A percentile compares a stretch with the other conserved stretches of the same genome.
These are phyloP conservation scores for Collichthys lucidus DNA, from an alignment of 2,113 vertebrate genomes.

Conservation along the genomic window DNA sequence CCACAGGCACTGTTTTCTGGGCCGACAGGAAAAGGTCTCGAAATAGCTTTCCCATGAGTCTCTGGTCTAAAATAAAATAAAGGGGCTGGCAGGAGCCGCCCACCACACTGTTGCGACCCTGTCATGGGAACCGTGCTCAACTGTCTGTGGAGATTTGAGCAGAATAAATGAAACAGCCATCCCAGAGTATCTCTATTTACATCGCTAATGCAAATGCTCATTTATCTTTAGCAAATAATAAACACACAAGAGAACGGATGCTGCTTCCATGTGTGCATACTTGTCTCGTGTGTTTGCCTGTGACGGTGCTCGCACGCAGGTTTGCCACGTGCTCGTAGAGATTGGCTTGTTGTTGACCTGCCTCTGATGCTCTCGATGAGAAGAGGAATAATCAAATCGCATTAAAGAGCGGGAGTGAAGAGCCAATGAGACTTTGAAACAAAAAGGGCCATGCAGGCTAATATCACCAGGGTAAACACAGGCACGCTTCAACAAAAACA, in stretches of 20 bases:
- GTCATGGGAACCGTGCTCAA: conserved; percentile 85
- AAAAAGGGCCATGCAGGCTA: conserved; percentile 60
- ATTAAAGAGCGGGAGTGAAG: conserved; percentile 53
- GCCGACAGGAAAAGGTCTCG: conserved; percentile 76
- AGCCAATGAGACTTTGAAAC: conserved; percentile 70
- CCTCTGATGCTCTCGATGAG: conserved; percentile 26
- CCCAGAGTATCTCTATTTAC: conserved; percentile 49
- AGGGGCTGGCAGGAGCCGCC: conserved; percentile 77
- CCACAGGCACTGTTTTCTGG: conserved; percentile 74
- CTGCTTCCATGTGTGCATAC: neutral
- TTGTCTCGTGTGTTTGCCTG: neutral
- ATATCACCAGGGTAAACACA: conserved; percentile 65
- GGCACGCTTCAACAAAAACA: conserved; percentile 72
- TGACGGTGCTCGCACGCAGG: conserved; percentile 1
- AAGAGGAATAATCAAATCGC: conserved; percentile 47
- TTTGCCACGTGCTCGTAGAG: conserved; percentile 8
- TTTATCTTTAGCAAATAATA: conserved; percentile 54
- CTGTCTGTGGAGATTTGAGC: conserved; percentile 74
- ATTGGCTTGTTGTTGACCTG: conserved; percentile 44
- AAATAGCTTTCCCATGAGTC: conserved; percentile 89
- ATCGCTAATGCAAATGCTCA: conserved; percentile 41
- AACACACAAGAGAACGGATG: conserved; percentile 6
- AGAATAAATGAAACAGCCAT: conserved; percentile 68
- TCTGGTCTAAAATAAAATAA: conserved; percentile 83
- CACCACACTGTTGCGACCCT: conserved; percentile 73